Conservation (phyloP, 2,888 invertebrate genomes). For the Gonocerus acuteangulatus region DNA sequence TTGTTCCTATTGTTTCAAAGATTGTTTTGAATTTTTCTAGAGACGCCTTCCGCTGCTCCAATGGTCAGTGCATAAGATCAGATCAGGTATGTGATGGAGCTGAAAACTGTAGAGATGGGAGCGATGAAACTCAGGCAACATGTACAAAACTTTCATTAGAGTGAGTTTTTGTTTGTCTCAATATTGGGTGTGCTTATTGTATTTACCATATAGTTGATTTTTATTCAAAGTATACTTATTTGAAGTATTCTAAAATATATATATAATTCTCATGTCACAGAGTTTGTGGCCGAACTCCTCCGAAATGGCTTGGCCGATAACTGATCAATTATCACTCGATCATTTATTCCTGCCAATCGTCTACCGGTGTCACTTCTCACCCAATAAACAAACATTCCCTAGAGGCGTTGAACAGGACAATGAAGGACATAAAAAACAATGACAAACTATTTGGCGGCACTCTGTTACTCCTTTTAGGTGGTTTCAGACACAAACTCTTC, state of each 20-base stretch:
- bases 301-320: no score
- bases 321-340: no score
- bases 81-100: slow-evolving; percentile 36
- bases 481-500: no score
- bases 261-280: background rate
- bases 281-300: no score
- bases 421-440: no score
- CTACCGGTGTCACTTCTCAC: no score
- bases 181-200: background rate
- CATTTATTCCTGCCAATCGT: no score
- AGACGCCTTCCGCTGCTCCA: slow-evolving; percentile 31
- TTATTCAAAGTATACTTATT: background rate
- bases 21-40: slow-evolving; percentile 21
- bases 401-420: no score
- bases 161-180: slow-evolving; percentile 30
- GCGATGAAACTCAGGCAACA: slow-evolving; percentile 36
- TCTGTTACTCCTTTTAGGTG: no score
- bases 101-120: slow-evolving; percentile 36
- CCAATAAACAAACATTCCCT: no score
- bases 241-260: background rate
- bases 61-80: slow-evolving; percentile 34
- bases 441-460: no score
- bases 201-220: background rate
- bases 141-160: slow-evolving; percentile 30
- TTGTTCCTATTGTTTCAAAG: no score